Evolutionary conservation across 2,797 vertebrate species (phyloP), one percentile per base, ranked within the genome.

Genomic region (Chloroceryle inda): DNA sequence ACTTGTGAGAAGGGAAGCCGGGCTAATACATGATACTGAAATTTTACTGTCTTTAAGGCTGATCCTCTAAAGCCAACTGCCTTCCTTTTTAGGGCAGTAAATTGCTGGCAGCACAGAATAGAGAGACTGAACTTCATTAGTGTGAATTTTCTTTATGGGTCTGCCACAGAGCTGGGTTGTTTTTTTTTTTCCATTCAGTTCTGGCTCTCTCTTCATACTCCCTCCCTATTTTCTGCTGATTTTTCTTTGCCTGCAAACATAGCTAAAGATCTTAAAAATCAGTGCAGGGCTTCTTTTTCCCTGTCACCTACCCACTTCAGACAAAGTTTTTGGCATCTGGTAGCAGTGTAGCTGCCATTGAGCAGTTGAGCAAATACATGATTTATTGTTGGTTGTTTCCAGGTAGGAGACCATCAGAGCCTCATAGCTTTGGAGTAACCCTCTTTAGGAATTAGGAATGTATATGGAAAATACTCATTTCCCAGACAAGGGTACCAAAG

Each of bases 81-180:
- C 58, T 94, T 95, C 45, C 89, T 89, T 92, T 94, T 89, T 49
- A 90, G 76, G 88, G 87, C 85, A 96, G 87, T 96, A 94, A 95
- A 93, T 91, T 93, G 27, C 89, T 83, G 61, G 81, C 89, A 93
- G 89, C 68, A 64, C 61, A 91, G 75, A 89, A 77, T 80, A 91
- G 79, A 94, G 74, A 91, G 72, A 68, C 86, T 85, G 84, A 95
- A 91, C 94, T 92, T 96, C 74, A 87, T 92, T 93, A 89, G 68
- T 56, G 68, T 85, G 72, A 93, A 95, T 95, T 92, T 92, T 96
- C 91, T 95, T 96, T 94, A 96, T 85, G 61, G 81, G 11, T 77
- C 87, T 96, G 96, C 72, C 91, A 87, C 87, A 80, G 68, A 38
- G 6, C 56, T 80, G 40, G 17, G 1, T 37, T 26, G 26, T n/a